Percentiles rank a stretch among this genome's conserved stretches.
phyloP scores from a whole-genome alignment of 2,113 vertebrate genomes.

The Pseudolaguvia tuberculata region DNA sequence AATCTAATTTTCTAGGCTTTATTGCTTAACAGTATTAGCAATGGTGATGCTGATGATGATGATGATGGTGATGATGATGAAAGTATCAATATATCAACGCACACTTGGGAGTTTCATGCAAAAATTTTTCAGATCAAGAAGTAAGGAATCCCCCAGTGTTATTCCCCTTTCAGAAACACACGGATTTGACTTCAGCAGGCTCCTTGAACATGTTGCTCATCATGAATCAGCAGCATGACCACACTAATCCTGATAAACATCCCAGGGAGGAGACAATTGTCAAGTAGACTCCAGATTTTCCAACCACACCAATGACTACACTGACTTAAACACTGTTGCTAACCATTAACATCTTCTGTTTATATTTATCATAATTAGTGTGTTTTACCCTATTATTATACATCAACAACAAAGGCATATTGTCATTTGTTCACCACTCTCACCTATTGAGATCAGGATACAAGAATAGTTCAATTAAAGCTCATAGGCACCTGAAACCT shows the following conservation, averaged over 20 bases:
- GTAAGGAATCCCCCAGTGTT: slow-evolving; percentile 22
- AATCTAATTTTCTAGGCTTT: no score
- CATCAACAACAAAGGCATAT: slow-evolving; percentile 8
- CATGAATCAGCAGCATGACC: slow-evolving; percentile 53
- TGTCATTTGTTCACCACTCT: slow-evolving; percentile 16
- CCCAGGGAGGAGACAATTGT: slow-evolving; percentile 69
- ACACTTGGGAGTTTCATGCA: neutral
- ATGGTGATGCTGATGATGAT: slow-evolving; percentile 20
- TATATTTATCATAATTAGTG: neutral
- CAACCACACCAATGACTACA: slow-evolving; percentile 44
- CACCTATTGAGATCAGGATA: slow-evolving; percentile 14
- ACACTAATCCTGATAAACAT: slow-evolving; percentile 61
- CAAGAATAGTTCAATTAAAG: slow-evolving; percentile 9
- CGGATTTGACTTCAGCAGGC: slow-evolving; percentile 51
- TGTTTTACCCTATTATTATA: neutral
- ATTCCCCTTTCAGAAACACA: slow-evolving; percentile 44
- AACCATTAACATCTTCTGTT: slow-evolving; percentile 33
- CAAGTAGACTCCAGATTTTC: slow-evolving; percentile 65
- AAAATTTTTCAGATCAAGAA: neutral
- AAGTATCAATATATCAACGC: slow-evolving; percentile 2
- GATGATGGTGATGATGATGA: slow-evolving; percentile 17
- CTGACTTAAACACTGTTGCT: slow-evolving; percentile 45
- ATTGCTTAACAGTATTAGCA: slow-evolving; percentile 3
- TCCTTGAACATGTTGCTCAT: slow-evolving; percentile 55
- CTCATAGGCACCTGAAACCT: slow-evolving; percentile 48